Evolutionary conservation across 2,797 vertebrate genomes (phyloP).

Genomic region (Corythornis leucogaster): DNA sequence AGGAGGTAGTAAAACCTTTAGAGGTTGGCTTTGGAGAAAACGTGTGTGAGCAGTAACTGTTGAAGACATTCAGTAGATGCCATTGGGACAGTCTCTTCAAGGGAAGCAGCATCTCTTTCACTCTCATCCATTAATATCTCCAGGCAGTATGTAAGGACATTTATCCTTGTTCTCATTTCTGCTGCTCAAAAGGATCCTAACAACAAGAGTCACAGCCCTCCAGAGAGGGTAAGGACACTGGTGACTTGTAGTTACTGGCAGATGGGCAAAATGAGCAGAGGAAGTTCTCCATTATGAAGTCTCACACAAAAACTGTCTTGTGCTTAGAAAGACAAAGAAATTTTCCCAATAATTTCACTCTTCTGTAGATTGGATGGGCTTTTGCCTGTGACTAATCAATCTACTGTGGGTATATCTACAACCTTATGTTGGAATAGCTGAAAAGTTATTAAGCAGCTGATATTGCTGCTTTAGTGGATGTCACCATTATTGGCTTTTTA

Average conservation of each 20-base stretch:
- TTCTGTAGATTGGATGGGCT: not conserved
- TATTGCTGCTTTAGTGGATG: not conserved
- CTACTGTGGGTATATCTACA: not conserved
- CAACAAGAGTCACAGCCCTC: rapidly evolving
- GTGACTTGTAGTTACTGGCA: not conserved
- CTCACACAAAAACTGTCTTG: not conserved
- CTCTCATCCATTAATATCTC: not conserved
- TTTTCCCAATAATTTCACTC: not conserved
- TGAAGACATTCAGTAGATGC: not conserved
- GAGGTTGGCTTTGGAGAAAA: not conserved
- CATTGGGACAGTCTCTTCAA: not conserved
- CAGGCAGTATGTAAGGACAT: not conserved
- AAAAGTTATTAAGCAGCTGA: not conserved
- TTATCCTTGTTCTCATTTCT: not conserved
- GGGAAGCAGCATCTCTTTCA: not conserved
- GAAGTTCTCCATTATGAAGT: not conserved
- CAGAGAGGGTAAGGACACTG: not conserved
- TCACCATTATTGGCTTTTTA: not conserved
- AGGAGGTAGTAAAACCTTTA: not conserved
- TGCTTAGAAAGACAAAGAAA: not conserved
- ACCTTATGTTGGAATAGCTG: not conserved
- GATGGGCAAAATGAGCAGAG: not conserved
- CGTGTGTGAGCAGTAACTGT: not conserved
- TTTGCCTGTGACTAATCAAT: not conserved
- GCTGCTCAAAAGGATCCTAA: not conserved